Conservation (phyloP, 2,888 invertebrate genomes). For the Agriopis aurantiaria region DNA sequence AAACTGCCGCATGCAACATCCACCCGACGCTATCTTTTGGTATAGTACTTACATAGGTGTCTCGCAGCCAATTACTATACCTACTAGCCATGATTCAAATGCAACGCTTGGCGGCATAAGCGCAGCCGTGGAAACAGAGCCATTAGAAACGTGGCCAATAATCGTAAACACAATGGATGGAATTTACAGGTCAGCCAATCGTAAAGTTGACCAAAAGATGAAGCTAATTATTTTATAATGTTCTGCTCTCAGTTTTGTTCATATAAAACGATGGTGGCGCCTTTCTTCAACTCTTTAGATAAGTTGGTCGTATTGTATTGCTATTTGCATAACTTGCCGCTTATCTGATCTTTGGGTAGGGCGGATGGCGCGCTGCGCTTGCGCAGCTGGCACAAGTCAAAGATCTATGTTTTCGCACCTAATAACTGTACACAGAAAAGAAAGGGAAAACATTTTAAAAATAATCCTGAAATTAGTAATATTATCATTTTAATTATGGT, state of each 20-base stretch:
- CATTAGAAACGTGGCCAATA: slow-evolving; percentile 37
- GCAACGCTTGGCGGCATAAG: neutral
- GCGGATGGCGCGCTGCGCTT: slow-evolving; percentile 5
- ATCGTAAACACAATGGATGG: slow-evolving; percentile 22
- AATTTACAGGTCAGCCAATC: slow-evolving; percentile 1
- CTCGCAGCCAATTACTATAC: too few relatives aligned
- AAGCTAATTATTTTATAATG: neutral
- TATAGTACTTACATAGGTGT: too few relatives aligned
- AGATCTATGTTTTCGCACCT: slow-evolving; percentile 9
- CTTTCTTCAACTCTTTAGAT: neutral
- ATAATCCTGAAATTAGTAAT: too few relatives aligned
- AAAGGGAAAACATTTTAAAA: too few relatives aligned
- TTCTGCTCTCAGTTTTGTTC: neutral
- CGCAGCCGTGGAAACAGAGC: neutral
- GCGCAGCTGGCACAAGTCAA: slow-evolving; percentile 7
- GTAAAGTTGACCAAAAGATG: neutral
- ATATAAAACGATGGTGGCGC: neutral
- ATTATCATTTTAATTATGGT: too few relatives aligned
- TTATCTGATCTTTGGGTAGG: slow-evolving; percentile 38
- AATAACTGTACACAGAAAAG: neutral
- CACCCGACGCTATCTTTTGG: too few relatives aligned
- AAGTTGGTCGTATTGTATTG: slow-evolving; percentile 21
- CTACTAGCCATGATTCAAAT: slow-evolving; percentile 9
- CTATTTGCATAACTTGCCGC: slow-evolving; percentile 42
- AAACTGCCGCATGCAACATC: too few relatives aligned